These are phyloP conservation scores for Drosophila setifemur DNA, from an alignment of 1,140 invertebrate species.

Conservation along the genomic window DNA sequence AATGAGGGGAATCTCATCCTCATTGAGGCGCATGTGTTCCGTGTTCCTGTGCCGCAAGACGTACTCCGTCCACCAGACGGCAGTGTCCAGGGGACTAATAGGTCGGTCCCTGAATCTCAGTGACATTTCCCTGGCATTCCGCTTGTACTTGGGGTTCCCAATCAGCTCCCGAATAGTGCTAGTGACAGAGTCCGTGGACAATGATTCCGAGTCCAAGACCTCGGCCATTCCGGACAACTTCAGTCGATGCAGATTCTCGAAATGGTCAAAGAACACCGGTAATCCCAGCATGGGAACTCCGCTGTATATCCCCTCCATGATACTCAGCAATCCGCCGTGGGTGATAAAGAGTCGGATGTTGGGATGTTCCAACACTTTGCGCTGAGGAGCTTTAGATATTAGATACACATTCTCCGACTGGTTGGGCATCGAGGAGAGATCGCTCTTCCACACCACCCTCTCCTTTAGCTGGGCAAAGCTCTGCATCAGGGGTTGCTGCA, in stretches of 20 bases:
- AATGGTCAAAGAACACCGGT: constrained; percentile 49
- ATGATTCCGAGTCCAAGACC: constrained; percentile 5
- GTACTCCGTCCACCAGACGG: constrained; percentile 86
- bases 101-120: constrained; percentile 84
- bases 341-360: constrained; percentile 48
- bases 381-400: constrained; percentile 83
- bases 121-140: constrained; percentile 76
- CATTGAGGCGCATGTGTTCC: constrained; percentile 76
- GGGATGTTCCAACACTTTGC: constrained; percentile 80
- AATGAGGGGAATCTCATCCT: constrained; percentile 24
- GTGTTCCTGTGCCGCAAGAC: constrained; percentile 72
- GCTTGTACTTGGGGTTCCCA: constrained; percentile 2
- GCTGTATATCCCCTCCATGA: constrained; percentile 27
- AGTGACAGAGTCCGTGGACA: constrained; percentile 7
- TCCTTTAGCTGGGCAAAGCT: constrained; percentile 57
- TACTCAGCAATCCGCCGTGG: constrained; percentile 39
- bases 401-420: constrained; percentile 86
- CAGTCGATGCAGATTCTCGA: constrained; percentile 27
- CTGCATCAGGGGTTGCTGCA: constrained; percentile 56
- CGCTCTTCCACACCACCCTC: constrained; percentile 84
- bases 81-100: constrained; percentile 83
- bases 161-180: constrained; percentile 24
- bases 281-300: constrained; percentile 49
- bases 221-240: constrained; percentile 84
- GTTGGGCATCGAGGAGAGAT: constrained; percentile 59